Conservation (phyloP, 2,113 vertebrate species). For the Sitta europaea region DNA sequence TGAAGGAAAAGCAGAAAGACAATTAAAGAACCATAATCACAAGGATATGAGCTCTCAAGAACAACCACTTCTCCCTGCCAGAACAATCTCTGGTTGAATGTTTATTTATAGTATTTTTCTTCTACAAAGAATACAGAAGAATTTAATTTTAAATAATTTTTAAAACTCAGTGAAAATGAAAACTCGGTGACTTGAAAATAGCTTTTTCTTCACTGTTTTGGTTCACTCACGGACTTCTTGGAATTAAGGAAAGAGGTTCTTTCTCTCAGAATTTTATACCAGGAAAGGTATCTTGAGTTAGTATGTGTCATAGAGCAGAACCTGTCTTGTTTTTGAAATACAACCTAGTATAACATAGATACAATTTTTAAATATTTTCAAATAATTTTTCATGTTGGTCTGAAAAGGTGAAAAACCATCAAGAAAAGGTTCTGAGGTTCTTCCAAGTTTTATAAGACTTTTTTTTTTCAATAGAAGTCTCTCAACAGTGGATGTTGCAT, state of each 20-base stretch:
- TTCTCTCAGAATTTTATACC: background rate
- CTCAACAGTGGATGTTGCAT: background rate
- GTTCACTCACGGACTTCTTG: background rate
- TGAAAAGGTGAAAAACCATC: background rate
- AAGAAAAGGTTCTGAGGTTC: background rate
- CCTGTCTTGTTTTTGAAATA: background rate
- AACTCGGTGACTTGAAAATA: background rate
- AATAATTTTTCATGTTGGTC: background rate
- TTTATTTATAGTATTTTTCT: background rate
- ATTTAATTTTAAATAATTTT: background rate
- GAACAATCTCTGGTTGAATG: background rate
- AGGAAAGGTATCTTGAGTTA: background rate
- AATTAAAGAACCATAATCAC: background rate
- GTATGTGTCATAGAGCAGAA: background rate
- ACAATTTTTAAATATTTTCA: background rate
- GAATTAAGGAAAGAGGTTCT: rapidly evolving
- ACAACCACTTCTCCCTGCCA: background rate
- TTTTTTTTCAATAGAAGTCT: background rate
- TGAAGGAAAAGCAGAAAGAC: background rate
- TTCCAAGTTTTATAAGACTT: background rate
- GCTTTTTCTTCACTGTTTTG: background rate
- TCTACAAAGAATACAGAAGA: background rate
- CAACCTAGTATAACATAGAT: too few relatives aligned
- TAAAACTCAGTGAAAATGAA: background rate
- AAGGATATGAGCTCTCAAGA: background rate